phyloP scores from a whole-genome alignment of 37 sponge, comb jelly and placozoan genomes.

The Diacarnus erythraeanus region DNA sequence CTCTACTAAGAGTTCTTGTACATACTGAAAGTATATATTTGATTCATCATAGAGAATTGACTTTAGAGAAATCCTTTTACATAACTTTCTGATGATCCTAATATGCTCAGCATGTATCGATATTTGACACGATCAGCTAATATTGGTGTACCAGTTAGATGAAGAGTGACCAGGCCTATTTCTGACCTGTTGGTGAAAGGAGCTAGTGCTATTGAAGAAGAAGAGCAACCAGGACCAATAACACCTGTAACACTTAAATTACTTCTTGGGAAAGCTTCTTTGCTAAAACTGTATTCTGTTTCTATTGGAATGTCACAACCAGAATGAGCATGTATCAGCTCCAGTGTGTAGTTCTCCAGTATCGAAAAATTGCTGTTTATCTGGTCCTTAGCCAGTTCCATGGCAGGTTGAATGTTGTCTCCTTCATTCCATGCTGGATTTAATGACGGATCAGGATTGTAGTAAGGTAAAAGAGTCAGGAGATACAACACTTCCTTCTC shows the following conservation, averaged over 20 bases:
- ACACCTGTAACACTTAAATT: conserved; percentile 5
- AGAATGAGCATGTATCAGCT: conserved; percentile 20
- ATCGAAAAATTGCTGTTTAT: neutral
- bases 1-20: neutral
- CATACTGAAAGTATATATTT: neutral
- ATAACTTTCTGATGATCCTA: conserved; percentile 17
- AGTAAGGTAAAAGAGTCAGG: conserved; percentile 2
- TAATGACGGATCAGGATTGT: neutral
- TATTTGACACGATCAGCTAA: conserved; percentile 9
- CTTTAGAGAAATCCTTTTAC: neutral
- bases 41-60: conserved; percentile 7
- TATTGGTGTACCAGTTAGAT: conserved; percentile 5
- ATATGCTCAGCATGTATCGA: conserved; percentile 13
- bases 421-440: conserved; percentile 9
- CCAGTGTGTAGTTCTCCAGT: conserved; percentile 15
- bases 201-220: conserved; percentile 1
- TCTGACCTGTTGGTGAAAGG: neutral
- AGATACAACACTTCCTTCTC: conserved; percentile 5
- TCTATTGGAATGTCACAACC: conserved; percentile 15
- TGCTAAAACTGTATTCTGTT: neutral
- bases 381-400: conserved; percentile 15
- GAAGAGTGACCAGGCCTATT: conserved; percentile 11
- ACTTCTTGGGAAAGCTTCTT: too few relatives aligned
- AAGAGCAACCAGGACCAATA: conserved; percentile 45
- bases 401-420: neutral